Conservation (phyloP, 1,140 invertebrate species). For the Calephelis virginiensis region DNA sequence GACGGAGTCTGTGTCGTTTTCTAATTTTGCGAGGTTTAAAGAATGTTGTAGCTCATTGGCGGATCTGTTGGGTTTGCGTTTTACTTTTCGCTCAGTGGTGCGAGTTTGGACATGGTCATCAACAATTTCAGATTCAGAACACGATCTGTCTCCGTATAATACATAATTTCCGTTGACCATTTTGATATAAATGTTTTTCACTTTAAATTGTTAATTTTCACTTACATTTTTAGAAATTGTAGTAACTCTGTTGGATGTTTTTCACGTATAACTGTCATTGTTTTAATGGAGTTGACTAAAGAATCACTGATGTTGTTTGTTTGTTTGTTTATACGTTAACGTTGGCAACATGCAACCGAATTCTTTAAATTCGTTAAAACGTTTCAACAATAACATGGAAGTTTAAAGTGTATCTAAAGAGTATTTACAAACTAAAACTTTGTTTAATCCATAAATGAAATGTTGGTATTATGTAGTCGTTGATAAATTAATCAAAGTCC, state of each 20-base stretch:
- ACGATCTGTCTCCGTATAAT: slow-evolving; percentile 64
- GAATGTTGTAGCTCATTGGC: slow-evolving; percentile 56
- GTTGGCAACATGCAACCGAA: slow-evolving; percentile 25
- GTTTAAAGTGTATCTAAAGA: background rate
- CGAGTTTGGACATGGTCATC: slow-evolving; percentile 65
- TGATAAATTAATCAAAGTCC: too few relatives aligned
- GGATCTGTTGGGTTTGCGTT: slow-evolving; percentile 50
- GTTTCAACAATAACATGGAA: slow-evolving; percentile 27
- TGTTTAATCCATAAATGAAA: background rate
- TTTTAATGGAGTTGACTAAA: slow-evolving; percentile 22
- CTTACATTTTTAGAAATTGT: background rate
- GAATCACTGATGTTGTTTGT: slow-evolving; percentile 48
- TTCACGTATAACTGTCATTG: background rate
- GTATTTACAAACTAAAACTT: background rate
- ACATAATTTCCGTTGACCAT: slow-evolving; percentile 74
- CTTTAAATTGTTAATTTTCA: background rate
- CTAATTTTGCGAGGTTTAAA: slow-evolving; percentile 51
- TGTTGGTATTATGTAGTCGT: too few relatives aligned
- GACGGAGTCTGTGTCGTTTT: slow-evolving; percentile 69
- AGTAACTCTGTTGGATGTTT: background rate
- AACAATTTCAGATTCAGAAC: slow-evolving; percentile 63
- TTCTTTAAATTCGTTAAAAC: slow-evolving; percentile 43
- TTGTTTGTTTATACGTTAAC: slow-evolving; percentile 48
- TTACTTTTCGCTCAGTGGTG: slow-evolving; percentile 54
- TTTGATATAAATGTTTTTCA: slow-evolving; percentile 27